These are phyloP conservation scores for Rhincodon typus DNA, from an alignment of 2,797 vertebrate genomes.

Conservation along the genomic window DNA sequence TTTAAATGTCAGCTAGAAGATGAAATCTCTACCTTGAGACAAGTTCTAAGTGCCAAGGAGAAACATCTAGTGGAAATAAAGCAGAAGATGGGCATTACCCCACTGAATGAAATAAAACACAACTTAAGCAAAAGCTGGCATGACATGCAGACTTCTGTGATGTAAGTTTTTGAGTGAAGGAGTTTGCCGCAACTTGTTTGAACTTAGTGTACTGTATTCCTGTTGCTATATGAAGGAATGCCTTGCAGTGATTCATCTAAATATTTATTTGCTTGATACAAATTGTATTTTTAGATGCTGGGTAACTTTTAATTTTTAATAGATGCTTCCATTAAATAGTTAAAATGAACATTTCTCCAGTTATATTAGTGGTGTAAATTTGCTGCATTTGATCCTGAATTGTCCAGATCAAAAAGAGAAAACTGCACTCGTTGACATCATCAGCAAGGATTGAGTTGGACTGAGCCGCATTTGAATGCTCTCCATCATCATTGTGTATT, in stretches of 20 bases:
- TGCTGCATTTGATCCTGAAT: neutral
- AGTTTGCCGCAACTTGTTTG: neutral
- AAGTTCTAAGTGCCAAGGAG: conserved; percentile 90
- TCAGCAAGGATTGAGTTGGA: neutral
- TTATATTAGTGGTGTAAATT: neutral
- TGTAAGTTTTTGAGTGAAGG: conserved; percentile 65
- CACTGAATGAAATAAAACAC: conserved; percentile 79
- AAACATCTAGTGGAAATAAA: conserved; percentile 82
- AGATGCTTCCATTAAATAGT: neutral
- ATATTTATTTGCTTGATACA: neutral
- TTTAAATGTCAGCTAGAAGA: conserved; percentile 74
- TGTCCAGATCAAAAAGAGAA: neutral
- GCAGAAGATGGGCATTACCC: conserved; percentile 79
- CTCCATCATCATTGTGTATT: neutral
- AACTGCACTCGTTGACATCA: neutral
- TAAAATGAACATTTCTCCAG: neutral
- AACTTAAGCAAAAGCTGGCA: conserved; percentile 90
- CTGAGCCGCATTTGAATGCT: neutral
- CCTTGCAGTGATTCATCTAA: neutral
- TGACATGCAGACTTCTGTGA: conserved; percentile 82
- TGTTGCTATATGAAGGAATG: neutral
- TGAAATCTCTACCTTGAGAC: conserved; percentile 86
- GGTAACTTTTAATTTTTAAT: neutral
- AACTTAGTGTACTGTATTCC: neutral
- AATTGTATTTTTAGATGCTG: neutral